Percentiles rank a stretch among this genome's conserved stretches.
Conservation (phyloP, 2,888 invertebrate species). For the Neoscelio sp. region DNA sequence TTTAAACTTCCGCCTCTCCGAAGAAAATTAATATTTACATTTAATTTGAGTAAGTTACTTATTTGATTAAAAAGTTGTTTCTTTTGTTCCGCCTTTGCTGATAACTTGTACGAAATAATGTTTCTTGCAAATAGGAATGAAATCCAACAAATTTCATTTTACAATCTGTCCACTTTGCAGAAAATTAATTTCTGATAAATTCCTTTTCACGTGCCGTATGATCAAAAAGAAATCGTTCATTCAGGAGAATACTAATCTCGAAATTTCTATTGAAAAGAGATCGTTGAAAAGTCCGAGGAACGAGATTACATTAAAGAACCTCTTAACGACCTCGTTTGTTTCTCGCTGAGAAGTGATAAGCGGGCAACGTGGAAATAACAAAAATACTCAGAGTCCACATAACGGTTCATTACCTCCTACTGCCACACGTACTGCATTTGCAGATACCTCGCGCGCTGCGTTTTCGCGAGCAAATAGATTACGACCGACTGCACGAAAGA, state of each 20-base stretch:
- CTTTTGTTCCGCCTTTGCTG: too few species aligned
- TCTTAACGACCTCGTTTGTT: constrained; percentile 64
- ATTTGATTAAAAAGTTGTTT: too few species aligned
- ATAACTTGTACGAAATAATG: too few species aligned
- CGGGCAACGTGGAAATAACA: constrained; percentile 75
- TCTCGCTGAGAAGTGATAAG: constrained; percentile 59
- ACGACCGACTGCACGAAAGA: constrained; percentile 27
- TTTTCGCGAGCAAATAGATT: constrained; percentile 55
- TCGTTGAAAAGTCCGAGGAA: constrained; percentile 9
- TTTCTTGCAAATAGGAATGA: too few species aligned
- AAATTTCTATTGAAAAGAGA: constrained; percentile 17
- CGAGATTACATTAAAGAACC: constrained; percentile 48
- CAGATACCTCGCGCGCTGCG: constrained; percentile 56
- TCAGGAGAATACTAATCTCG: constrained; percentile 1
- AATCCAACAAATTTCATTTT: too few species aligned
- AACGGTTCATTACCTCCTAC: constrained; percentile 82
- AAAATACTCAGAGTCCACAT: constrained; percentile 78
- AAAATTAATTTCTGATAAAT: constrained; percentile 19
- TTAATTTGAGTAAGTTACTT: too few species aligned
- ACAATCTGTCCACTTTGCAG: too few species aligned
- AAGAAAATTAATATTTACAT: too few species aligned
- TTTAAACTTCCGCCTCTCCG: too few species aligned
- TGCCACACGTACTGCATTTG: constrained; percentile 80
- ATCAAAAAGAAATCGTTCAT: constrained; percentile 16
- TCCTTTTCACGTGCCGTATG: not conserved